Evolutionary conservation across 1,140 invertebrate species (phyloP).

Genomic region (Harlomillsia oculata): DNA sequence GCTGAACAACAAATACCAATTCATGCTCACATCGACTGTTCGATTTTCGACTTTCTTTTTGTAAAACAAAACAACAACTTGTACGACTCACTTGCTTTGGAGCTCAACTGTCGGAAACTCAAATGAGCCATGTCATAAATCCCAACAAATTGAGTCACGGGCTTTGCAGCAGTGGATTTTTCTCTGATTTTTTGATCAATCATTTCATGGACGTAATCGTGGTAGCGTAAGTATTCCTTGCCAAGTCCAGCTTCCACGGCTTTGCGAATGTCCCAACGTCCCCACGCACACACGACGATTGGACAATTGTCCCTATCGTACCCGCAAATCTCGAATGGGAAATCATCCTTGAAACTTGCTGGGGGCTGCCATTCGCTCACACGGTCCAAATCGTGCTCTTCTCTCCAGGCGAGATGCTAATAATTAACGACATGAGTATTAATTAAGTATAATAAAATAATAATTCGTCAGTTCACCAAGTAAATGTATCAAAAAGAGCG

Average conservation of each 20-base stretch:
- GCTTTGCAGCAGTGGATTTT: not conserved
- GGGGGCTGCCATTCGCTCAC: slow-evolving; percentile 10
- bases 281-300: slow-evolving; percentile 5
- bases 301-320: slow-evolving; percentile 1
- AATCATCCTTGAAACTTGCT: not conserved
- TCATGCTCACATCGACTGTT: too few relatives aligned
- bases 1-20: too few relatives aligned
- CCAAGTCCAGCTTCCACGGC: slow-evolving; percentile 4
- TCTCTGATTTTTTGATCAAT: not conserved
- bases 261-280: slow-evolving; percentile 13
- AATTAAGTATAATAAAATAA: not conserved
- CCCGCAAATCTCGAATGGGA: slow-evolving; percentile 9
- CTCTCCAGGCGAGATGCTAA: slow-evolving; percentile 6
- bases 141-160: slow-evolving; percentile 15
- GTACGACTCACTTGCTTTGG: slow-evolving; percentile 15
- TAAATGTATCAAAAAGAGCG: not conserved
- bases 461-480: too few relatives aligned
- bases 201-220: not conserved
- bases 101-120: slow-evolving; percentile 15
- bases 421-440: not conserved
- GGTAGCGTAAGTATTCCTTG: slow-evolving; percentile 5
- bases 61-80: too few relatives aligned
- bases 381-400: slow-evolving; percentile 2
- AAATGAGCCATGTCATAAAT: slow-evolving; percentile 18
- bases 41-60: too few relatives aligned